These are phyloP conservation scores for Characodon lateralis DNA, from an alignment of 2,797 vertebrate genomes.

Conservation along the genomic window DNA sequence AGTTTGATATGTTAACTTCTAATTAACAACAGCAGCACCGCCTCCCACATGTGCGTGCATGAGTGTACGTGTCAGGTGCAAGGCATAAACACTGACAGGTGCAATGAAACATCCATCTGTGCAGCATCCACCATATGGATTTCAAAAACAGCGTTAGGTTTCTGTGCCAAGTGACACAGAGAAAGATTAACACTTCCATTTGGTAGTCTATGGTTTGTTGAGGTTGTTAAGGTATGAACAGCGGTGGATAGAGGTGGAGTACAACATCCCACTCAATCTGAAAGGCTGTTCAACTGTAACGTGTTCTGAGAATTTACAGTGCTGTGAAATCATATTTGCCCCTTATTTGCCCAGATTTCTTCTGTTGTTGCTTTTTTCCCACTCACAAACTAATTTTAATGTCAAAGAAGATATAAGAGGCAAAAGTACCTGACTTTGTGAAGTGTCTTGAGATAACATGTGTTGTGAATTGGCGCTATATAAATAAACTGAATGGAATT, in stretches of 20 bases:
- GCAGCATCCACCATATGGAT: slow-evolving; percentile 59
- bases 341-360: not conserved
- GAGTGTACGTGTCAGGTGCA: slow-evolving; percentile 26
- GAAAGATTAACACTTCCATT: slow-evolving; percentile 58
- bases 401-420: not conserved
- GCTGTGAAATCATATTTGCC: not conserved
- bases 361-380: not conserved
- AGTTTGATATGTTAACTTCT: slow-evolving; percentile 61
- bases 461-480: too few species aligned
- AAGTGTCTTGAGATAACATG: too few species aligned
- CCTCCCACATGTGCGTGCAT: slow-evolving; percentile 29
- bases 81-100: slow-evolving; percentile 60
- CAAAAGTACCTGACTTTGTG: not conserved
- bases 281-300: not conserved
- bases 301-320: not conserved
- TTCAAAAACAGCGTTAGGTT: slow-evolving; percentile 42
- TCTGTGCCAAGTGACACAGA: slow-evolving; percentile 39
- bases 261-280: slow-evolving; percentile 29
- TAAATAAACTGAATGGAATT: too few species aligned
- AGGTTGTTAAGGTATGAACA: slow-evolving; percentile 25
- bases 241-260: not conserved
- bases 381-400: not conserved
- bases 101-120: slow-evolving; percentile 67
- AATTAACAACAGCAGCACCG: slow-evolving; percentile 60
- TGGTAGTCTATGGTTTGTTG: slow-evolving; percentile 28